Base-by-base conservation (phyloP, 2,113 vertebrate genomes). In the Gymnocephalus cernua region DNA sequence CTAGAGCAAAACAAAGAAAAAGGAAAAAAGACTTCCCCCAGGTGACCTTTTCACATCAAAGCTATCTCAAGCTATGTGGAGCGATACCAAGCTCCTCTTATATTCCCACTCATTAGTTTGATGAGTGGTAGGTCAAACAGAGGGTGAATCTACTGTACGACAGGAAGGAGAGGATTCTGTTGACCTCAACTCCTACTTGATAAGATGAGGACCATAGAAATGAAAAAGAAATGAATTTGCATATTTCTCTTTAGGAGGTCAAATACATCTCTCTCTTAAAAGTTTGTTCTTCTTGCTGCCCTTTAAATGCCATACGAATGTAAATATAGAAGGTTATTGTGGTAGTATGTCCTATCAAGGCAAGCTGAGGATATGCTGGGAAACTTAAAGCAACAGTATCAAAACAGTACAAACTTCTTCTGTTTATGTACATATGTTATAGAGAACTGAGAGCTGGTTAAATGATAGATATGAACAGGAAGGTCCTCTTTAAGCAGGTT, bases 21-120 rank as follows among this genome's bases (percentile, higher is more conserved):
- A 11, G 12, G 23, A n/a, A 13, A 16, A 56, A 75, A 57, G 16
- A 7, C 41, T 51, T 41, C n/a, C n/a, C 41, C 41, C n/a, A 11
- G 16, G 58, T 69, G 56, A 80, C 63, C 48, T 71, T 80, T 53
- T 38, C 41, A 67, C 77, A 76, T 88, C 78, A 88, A 84, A 90
- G 77, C 25, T 47, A 74, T 65, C 47, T 45, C 25, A 4, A 65
- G 50, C 63, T 65, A 27, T 41, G 72, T 56, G 62, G 9, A 73
- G 69, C 11, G 13, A 64, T 50, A 59, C 50, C 13, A 18, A 69
- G 15, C 48, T 74, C 48, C 59, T 32, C 16, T 51, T 79, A 61
- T 56, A 62, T 69, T 63, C 27, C 59, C 25, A 41, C 76, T 85
- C 76, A 77, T 85, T 82, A 83, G 63, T 77, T 21, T 77, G 67